Evolutionary conservation across 2,888 invertebrate genomes (phyloP), one percentile per base, ranked within the genome.

Genomic region (Malthinus flaveolus): DNA sequence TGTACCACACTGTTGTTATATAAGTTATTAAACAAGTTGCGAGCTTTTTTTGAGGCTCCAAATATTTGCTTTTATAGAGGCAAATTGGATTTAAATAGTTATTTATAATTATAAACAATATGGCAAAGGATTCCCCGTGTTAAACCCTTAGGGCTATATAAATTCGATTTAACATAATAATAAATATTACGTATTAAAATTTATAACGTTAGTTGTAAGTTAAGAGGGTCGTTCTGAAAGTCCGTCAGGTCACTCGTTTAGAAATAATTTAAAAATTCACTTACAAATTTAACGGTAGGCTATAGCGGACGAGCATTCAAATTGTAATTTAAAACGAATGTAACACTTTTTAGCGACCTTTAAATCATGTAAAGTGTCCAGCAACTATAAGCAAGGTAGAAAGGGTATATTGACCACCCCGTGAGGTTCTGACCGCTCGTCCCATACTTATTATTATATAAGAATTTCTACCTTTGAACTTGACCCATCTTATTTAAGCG

Each of bases 281-380:
- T 54, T 73, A 74, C 72, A 73, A 75, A 75, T 74, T 75, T 71
- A 66, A 56, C 56, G 60, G 71, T 70, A 68, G 72, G 73, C 71
- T 65, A n/a, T n/a, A 72, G 68, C 66, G 68, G 66, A 68, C 66
- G 63, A 62, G 65, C 72, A 68, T 71, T 71, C 68, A 69, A 70
- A 70, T 67, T 66, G 62, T 68, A 70, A 71, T 72, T 73, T 71
- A 71, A 72, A 71, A 67, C 66, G 70, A 65, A 73, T 73, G 73
- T 73, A 73, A 73, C 74, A 72, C 71, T 71, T 72, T 72, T 73
- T 72, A 73, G 72, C 72, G 70, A 68, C 65, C 69, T 72, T 67
- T 70, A 71, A 71, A 71, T 71, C 71, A 71, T 71, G 71, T 71
- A 71, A 65, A 67, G 69, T 67, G 72, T 69, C 72, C 66, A 63